These are phyloP conservation scores for Gymnocheta viridis DNA, from an alignment of 2,888 invertebrate species.

Conservation along the genomic window DNA sequence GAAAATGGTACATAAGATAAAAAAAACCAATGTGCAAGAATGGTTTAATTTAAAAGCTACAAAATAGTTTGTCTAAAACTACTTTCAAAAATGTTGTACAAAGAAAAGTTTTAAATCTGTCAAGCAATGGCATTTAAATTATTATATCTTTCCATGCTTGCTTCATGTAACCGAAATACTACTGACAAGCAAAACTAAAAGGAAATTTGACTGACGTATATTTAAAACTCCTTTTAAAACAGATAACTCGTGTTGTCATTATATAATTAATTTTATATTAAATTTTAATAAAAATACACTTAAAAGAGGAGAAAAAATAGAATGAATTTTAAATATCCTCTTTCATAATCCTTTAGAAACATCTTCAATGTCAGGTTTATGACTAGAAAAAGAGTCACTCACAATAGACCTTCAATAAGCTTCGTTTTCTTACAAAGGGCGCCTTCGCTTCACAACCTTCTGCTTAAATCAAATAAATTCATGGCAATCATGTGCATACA, in stretches of 20 bases:
- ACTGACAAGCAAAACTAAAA: too few species aligned
- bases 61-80: too few species aligned
- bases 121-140: too few species aligned
- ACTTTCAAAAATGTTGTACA: too few species aligned
- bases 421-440: not conserved
- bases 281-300: not conserved
- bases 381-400: not conserved
- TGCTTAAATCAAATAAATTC: not conserved
- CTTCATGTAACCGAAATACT: too few species aligned
- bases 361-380: conserved; percentile 34
- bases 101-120: too few species aligned
- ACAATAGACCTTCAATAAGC: not conserved
- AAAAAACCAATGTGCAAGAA: too few species aligned
- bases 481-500: not conserved
- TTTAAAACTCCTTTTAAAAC: not conserved
- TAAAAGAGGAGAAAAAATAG: not conserved
- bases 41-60: too few species aligned
- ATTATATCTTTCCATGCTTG: too few species aligned
- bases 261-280: not conserved
- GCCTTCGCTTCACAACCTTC: not conserved
- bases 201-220: too few species aligned
- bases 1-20: too few species aligned
- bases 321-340: not conserved
- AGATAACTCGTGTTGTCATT: not conserved
- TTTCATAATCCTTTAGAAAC: not conserved